Base-by-base conservation (phyloP, 2,797 vertebrate genomes). In the Bryconaethiops microstoma region DNA sequence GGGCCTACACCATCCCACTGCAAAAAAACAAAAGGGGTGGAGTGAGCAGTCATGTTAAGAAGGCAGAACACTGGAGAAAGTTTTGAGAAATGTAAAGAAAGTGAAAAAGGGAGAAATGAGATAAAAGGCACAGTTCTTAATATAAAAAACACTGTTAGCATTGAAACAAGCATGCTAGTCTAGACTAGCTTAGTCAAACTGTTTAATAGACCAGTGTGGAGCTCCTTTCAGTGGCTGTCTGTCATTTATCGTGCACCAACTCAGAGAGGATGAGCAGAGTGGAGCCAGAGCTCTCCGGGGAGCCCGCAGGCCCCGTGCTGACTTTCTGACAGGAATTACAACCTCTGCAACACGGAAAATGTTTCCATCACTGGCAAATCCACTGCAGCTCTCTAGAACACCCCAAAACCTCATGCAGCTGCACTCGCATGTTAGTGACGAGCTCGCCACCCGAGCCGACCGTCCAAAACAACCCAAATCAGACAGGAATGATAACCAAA, bases 1-100 rank as follows among this genome's bases (percentile, higher is more conserved):
- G 97, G 97, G 86, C 98, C 97, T 69, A 97, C 96, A 4, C 98
- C 98, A 90, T 99, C 98, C 98, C 98, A 99, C 98, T 99, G 90
- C 76, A 86, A n/a, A 39, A 45, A n/a, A 39, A 45, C 5, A 70
- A 52, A 35, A 50, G 1, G 40, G 29, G 39, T 5, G 21, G 55
- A 67, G 25, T 42, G 17, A 59, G 60, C 62, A 7, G 50, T 63
- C 16, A 71, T 63, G 54, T 57, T 23, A 74, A 60, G 21, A 42
- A 69, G 23, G 21, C 69, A 19, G 16, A 67, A n/a, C 64, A 42
- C 16, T 21, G n/a, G 19, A 67, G 40, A 45, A n/a, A 21, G 2
- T 14, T 42, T 42, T 45, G 39, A 42, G 64, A 21, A 45, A 21
- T 21, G 13, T 67, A 42, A 67, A 67, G 40, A 45, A 67, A 67